These are phyloP conservation scores for Netelia fuscicornis DNA, from an alignment of 2,888 invertebrate species.

Conservation along the genomic window DNA sequence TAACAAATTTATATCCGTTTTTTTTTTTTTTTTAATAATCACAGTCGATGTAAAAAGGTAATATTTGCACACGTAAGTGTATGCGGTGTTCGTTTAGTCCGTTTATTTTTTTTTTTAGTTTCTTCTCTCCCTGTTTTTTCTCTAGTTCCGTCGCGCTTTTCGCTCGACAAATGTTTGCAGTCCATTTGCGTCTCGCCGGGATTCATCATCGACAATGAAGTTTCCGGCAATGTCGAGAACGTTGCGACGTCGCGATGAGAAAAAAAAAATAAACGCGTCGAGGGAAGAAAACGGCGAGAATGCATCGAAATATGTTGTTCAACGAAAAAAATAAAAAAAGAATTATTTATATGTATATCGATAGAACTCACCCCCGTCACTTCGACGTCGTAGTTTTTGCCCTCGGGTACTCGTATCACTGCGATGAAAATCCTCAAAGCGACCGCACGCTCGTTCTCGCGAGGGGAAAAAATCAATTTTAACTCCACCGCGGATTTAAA, in stretches of 20 bases:
- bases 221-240: not conserved
- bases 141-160: constrained; percentile 4
- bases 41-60: constrained; percentile 78
- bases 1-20: constrained; percentile 77
- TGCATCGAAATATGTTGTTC: not conserved
- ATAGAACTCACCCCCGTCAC: constrained; percentile 41
- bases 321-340: constrained; percentile 1
- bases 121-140: constrained; percentile 8
- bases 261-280: not conserved
- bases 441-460: constrained; percentile 2
- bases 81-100: constrained; percentile 64
- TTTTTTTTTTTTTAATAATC: constrained; percentile 71
- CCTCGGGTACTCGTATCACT: constrained; percentile 20
- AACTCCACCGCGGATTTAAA: constrained; percentile 12
- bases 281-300: not conserved
- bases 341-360: constrained; percentile 6
- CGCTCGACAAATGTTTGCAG: constrained; percentile 30
- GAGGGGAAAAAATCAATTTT: not conserved
- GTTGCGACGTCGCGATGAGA: not conserved
- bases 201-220: constrained; percentile 3
- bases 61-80: constrained; percentile 57
- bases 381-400: constrained; percentile 11
- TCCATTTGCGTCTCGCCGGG: constrained; percentile 26
- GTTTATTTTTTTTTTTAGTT: constrained; percentile 28
- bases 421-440: not conserved